Base-by-base conservation (phyloP, 2,888 invertebrate genomes). In the Danaus chrysippus region DNA sequence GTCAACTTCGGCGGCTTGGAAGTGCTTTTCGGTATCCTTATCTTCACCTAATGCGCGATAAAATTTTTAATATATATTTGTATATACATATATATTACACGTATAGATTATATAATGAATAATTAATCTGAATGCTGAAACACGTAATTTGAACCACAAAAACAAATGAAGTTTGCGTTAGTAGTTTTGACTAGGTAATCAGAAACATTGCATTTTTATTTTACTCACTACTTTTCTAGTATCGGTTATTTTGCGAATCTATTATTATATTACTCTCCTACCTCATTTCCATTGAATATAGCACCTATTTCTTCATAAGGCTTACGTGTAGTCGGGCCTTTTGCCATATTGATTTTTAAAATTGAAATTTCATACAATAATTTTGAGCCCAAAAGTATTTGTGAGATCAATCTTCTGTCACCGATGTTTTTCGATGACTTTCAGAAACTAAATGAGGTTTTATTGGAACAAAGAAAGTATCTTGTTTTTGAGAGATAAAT, bases 251-350 rank as follows among this genome's bases (percentile, higher is more conserved):
- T 6, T 34, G 23, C 23, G 0, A 34, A 34, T 34, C 23, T 34
- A 34, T 17, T 17, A 49, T 11, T 17, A 49, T 49, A 49, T 17
- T 2, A 9, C 10, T 17, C 10, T 34, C 13, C 58, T 72, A 87
- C 89, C 72, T 93, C 92, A 73, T 94, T 94, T 49, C 93, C 93
- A 57, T 93, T 92, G 84, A 94, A 93, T 43, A 91, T 89, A 1
- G 94, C 94, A 0, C 93, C 93, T 52, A 94, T 94, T 82, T 94
- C 94, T 80, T 94, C 93, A 70, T 92, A 93, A 44, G 82, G 87
- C 64, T 80, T 85, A 58, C 76, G 70, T 73, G 13, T 53, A 55
- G 12, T 54, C 62, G 53, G 65, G 23, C 55, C 41, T 61, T 73
- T 71, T 42, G 67, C 67, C 70, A 72, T 71, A 55, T 42, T 66